These are phyloP conservation scores for Tetraodon nigroviridis DNA, from an alignment of 2,113 vertebrate genomes.

Conservation along the genomic window DNA sequence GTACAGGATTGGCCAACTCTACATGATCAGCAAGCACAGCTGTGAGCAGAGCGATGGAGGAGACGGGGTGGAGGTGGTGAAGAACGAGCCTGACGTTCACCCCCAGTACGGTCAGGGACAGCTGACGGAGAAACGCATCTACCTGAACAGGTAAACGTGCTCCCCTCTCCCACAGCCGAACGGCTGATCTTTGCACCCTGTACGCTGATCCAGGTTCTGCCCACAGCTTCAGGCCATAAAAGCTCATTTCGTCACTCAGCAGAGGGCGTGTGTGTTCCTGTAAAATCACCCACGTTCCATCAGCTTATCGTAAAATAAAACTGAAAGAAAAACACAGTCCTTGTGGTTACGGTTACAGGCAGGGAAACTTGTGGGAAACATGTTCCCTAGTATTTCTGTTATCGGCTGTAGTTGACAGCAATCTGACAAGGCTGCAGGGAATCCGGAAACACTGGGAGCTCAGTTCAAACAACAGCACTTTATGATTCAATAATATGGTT, in stretches of 20 bases:
- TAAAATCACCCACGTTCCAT: not conserved
- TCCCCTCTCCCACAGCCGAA: too few relatives aligned
- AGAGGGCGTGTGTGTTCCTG: conserved; percentile 3
- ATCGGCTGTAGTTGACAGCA: too few relatives aligned
- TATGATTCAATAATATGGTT: too few relatives aligned
- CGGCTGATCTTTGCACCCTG: conserved; percentile 26
- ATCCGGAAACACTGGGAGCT: not conserved
- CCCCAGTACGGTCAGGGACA: conserved; percentile 81
- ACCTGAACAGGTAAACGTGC: conserved; percentile 82
- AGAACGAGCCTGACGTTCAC: conserved; percentile 79
- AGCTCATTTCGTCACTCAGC: conserved; percentile 4
- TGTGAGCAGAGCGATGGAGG: conserved; percentile 86
- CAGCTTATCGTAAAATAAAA: conserved; percentile 22
- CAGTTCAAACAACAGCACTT: too few relatives aligned
- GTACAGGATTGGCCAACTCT: conserved; percentile 88
- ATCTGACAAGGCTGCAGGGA: not conserved
- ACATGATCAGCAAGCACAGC: conserved; percentile 93
- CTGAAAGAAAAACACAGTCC: too few relatives aligned
- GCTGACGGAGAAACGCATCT: conserved; percentile 87
- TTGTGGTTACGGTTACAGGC: conserved; percentile 21
- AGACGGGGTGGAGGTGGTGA: conserved; percentile 87
- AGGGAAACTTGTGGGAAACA: not conserved
- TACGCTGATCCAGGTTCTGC: not conserved
- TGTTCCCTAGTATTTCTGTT: too few relatives aligned
- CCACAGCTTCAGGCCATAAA: conserved; percentile 16